Base-by-base conservation (phyloP, 1,140 invertebrate genomes). In the Lordiphosa mommai region DNA sequence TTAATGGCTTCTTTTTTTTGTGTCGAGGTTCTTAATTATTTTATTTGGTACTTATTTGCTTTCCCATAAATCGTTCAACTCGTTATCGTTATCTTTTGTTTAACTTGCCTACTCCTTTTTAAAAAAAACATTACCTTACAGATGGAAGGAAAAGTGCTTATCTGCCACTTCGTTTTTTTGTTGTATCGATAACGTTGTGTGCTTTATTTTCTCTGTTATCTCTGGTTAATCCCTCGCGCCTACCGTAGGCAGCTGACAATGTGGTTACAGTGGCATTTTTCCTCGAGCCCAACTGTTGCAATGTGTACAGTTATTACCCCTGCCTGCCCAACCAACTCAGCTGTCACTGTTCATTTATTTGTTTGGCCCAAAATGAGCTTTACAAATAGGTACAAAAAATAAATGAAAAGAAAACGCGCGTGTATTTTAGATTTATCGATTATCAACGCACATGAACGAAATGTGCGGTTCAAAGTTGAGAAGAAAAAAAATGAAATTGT, bases 61-160 rank as follows among this genome's bases (percentile, higher is more conserved):
- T 52, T 27, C 0, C 17, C 71, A 76, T 84, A 82, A 82, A 82
- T 82, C 77, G 76, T 82, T 82, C 71, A 68, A 84, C 71, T n/a
- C 56, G 48, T 47, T 76, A 67, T 71, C 65, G 61, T 50, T 80
- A 82, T 71, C 71, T 68, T 8, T 9, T 79, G 64, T 72, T 79
- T 79, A 16, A 55, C 49, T 46, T 59, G 43, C 40, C 55, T 41
- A 51, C 61, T 65, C 61, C 61, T 66, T 49, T 55, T 29, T 66
- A 27, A 27, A 7, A 6, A 27, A 27, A 7, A 6, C 4, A 1
- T 23, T 23, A 23, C 20, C 20, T 23, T 23, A 76, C 76, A 74
- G 56, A 60, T 43, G 48, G 37, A 29, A 27, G 48, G 43, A 16
- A 27, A 61, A 69, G 49, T 33, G 72, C 76, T 80, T 80, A 80